Base-by-base conservation (phyloP, 1,140 invertebrate species). In the Nephila pilipes region DNA sequence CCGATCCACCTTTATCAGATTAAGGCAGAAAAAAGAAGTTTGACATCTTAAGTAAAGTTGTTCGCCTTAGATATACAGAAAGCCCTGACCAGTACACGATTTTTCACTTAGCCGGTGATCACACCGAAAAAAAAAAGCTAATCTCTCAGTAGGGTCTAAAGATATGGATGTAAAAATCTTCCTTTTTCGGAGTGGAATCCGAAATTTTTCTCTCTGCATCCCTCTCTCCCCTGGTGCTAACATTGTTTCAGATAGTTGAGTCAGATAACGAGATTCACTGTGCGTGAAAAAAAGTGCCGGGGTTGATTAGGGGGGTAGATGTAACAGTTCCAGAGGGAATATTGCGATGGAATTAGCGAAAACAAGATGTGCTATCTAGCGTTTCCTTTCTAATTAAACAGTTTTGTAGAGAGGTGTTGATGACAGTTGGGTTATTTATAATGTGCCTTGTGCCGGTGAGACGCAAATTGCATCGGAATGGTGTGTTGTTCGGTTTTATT, bases 41-140 rank as follows among this genome's bases (percentile, higher is more conserved):
- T 65, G 63, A 65, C 63, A 65, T 65, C 63, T 65, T 65, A n/a
- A 65, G 63, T 10, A 65, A 65, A n/a, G 63, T 12, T 65, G 63
- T 29, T 65, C 8, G 25, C 63, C 58, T 25, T 25, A 29, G 63
- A n/a, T 14, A 25, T 14, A 8, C 22, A 65, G 46, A 10, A 10
- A 46, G 12, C 14, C 3, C n/a, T 63, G 25, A 65, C 22, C 63
- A 65, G n/a, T 65, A 65, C 63, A 65, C 18, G 63, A 65, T 65
- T 65, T 65, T 65, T 65, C 63, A 65, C 63, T 65, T 65, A 65
- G 63, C 10, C n/a, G 63, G 63, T 25, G 63, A 65, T 65, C 63
- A 25, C 22, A 65, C 63, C 63, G 12, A 65, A 65, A 25, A 16
- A 60, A 60, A 60, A n/a, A 65, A 65, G 63, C 14, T 65, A 65